Base-by-base conservation (phyloP, 2,797 vertebrate species). In the Novumbra hubbsi region DNA sequence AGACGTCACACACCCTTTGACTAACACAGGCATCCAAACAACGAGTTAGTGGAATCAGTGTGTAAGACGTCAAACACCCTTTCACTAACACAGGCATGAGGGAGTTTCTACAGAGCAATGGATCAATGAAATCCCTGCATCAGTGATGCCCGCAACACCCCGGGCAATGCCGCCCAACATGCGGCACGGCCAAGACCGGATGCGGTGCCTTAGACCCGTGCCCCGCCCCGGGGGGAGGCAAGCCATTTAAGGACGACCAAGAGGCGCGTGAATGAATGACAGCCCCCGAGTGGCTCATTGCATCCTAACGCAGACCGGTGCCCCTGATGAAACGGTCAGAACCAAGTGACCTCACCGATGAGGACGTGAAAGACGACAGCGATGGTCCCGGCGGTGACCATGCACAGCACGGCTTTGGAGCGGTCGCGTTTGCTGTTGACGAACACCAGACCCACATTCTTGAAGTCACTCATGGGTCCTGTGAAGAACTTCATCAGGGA, bases 401-500 rank as follows among this genome's bases (percentile, higher is more conserved):
- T 98, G 88, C 98, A 99, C 73, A 97, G 87, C 75, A 99, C 94
- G 0, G 98, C 98, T 90, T 98, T 99, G 87, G 91, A 94, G 80
- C 98, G 92, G 88, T 99, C 98, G 72, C 94, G 87, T 87, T 92
- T 97, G 93, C 97, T 99, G 94, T 98, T 98, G 83, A 99, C 95
- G 70, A 99, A 98, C 86, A 99, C 98, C 91, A 99, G 92, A 72
- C 98, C 97, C 84, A 99, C 98, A 8, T 97, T 99, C 88, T 99
- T 99, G 91, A 99, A 99, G 94, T 99, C 98, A 77, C 97, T 99
- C 98, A 99, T 98, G 0, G 98, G 98, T 7, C 98, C 98, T 0
- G 98, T 99, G 94, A 99, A 99, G 93, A 99, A 99, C 90, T 99
- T 99, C 98, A 99, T 99, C 45, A 99, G 93, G 50, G 98, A 98